Conservation (phyloP, 2,888 invertebrate species). For the Archips crataeganus region DNA sequence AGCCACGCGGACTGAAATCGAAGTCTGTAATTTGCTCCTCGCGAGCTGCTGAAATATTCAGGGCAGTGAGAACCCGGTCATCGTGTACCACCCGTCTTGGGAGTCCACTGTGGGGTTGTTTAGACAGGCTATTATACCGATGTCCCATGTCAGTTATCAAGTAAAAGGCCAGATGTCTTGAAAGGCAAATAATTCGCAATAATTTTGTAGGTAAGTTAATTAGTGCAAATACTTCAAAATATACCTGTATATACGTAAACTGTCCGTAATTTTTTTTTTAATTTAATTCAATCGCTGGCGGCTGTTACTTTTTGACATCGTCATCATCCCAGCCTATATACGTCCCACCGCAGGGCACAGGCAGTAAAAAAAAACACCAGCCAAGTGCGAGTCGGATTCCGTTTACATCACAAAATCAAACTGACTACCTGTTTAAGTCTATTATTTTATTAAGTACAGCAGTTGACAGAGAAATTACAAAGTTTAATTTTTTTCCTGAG, state of each 20-base stretch:
- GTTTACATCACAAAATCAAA: too few relatives aligned
- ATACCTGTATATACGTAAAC: not conserved
- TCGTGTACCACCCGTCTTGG: constrained; percentile 56
- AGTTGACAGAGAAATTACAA: too few relatives aligned
- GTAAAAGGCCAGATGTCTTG: constrained; percentile 66
- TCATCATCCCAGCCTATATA: too few relatives aligned
- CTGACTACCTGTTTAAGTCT: too few relatives aligned
- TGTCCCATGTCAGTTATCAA: constrained; percentile 48
- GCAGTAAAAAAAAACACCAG: too few relatives aligned
- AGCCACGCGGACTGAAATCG: constrained; percentile 55
- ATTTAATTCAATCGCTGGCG: too few relatives aligned
- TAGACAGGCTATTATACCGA: constrained; percentile 42
- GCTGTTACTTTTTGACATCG: too few relatives aligned
- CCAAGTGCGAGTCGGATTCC: too few relatives aligned
- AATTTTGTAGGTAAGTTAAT: constrained; percentile 4
- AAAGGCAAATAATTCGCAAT: constrained; percentile 35
- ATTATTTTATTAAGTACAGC: too few relatives aligned
- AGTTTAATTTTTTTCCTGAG: too few relatives aligned
- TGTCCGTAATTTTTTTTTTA: not conserved
- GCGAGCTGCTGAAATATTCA: constrained; percentile 77
- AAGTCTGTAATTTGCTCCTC: constrained; percentile 77
- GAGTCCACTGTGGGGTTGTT: constrained; percentile 46
- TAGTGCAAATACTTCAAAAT: not conserved
- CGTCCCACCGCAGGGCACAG: too few relatives aligned
- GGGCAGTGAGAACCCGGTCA: constrained; percentile 67